These are phyloP conservation scores for Tipula helvola DNA, from an alignment of 2,888 invertebrate genomes.

Conservation along the genomic window DNA sequence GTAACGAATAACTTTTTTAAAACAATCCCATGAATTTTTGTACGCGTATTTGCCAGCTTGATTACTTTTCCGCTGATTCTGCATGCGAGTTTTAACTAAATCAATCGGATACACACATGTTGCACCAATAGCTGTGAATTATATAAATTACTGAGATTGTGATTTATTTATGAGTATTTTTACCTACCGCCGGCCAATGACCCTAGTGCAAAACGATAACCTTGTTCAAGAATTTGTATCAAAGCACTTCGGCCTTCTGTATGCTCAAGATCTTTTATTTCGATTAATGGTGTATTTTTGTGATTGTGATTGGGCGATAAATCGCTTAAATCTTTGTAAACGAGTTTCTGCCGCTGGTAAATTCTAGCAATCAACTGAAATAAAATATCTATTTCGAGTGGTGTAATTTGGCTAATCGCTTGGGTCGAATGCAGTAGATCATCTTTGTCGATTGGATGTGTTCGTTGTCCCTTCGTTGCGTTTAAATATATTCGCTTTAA, in stretches of 20 bases:
- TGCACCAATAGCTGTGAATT: constrained; percentile 74
- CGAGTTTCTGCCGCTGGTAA: constrained; percentile 78
- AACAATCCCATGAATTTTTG: constrained; percentile 91
- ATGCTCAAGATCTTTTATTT: constrained; percentile 81
- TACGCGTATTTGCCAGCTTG: constrained; percentile 96
- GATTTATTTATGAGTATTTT: not conserved
- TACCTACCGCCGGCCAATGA: constrained; percentile 85
- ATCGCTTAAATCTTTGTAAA: constrained; percentile 77
- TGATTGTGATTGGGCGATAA: constrained; percentile 93
- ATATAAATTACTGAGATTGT: constrained; percentile 11
- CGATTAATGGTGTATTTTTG: constrained; percentile 74
- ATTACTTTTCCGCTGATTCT: constrained; percentile 92
- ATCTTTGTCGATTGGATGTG: constrained; percentile 85
- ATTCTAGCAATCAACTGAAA: constrained; percentile 82
- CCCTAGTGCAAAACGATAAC: constrained; percentile 85
- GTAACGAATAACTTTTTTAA: constrained; percentile 80
- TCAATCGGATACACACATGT: constrained; percentile 99
- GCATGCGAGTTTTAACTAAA: constrained; percentile 97
- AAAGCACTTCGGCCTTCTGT: constrained; percentile 79
- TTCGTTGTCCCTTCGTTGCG: constrained; percentile 73
- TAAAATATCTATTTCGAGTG: constrained; percentile 91
- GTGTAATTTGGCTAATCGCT: constrained; percentile 96
- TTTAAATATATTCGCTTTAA: constrained; percentile 91
- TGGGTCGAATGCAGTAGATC: constrained; percentile 95
- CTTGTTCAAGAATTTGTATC: constrained; percentile 82